Percentiles rank a stretch among this genome's conserved stretches.
These are phyloP conservation scores for Crioceris asparagi DNA, from an alignment of 2,888 invertebrate genomes.

Conservation along the genomic window DNA sequence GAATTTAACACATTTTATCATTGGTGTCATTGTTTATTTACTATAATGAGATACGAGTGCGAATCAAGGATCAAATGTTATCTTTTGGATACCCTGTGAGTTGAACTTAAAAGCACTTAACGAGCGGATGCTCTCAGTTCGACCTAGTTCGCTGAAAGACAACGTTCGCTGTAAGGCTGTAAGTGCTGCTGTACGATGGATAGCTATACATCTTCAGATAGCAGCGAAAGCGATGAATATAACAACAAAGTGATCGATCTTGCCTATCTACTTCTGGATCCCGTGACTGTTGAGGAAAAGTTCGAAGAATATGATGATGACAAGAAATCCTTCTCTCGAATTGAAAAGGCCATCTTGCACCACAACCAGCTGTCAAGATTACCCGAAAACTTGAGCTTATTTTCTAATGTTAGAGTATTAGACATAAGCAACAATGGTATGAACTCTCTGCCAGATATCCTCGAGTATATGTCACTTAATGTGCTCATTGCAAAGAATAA, in stretches of 20 bases:
- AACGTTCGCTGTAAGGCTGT: too few relatives aligned
- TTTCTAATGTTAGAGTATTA: slow-evolving; percentile 64
- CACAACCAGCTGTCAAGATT: slow-evolving; percentile 70
- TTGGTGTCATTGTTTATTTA: too few relatives aligned
- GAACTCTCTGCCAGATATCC: slow-evolving; percentile 62
- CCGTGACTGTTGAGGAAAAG: slow-evolving; percentile 49
- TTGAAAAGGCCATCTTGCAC: slow-evolving; percentile 71
- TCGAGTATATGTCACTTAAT: slow-evolving; percentile 63
- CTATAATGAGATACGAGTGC: too few relatives aligned
- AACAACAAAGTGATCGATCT: slow-evolving; percentile 62
- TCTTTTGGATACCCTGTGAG: too few relatives aligned
- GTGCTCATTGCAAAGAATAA: slow-evolving; percentile 86
- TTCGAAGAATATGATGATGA: slow-evolving; percentile 51
- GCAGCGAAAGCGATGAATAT: slow-evolving; percentile 51
- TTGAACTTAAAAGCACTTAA: too few relatives aligned
- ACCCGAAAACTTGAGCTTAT: slow-evolving; percentile 52
- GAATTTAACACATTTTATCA: too few relatives aligned
- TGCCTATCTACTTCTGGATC: slow-evolving; percentile 50
- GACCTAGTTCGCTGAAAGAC: too few relatives aligned
- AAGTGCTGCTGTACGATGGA: slow-evolving; percentile 53
- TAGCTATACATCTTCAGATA: slow-evolving; percentile 74
- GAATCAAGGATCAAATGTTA: slow-evolving; percentile 1
- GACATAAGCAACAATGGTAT: slow-evolving; percentile 84
- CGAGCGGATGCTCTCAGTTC: too few relatives aligned
- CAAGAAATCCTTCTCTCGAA: slow-evolving; percentile 46